Percentiles rank a stretch among this genome's conserved stretches.
phyloP scores from a whole-genome alignment of 2,113 vertebrate species.

The Motacilla alba region DNA sequence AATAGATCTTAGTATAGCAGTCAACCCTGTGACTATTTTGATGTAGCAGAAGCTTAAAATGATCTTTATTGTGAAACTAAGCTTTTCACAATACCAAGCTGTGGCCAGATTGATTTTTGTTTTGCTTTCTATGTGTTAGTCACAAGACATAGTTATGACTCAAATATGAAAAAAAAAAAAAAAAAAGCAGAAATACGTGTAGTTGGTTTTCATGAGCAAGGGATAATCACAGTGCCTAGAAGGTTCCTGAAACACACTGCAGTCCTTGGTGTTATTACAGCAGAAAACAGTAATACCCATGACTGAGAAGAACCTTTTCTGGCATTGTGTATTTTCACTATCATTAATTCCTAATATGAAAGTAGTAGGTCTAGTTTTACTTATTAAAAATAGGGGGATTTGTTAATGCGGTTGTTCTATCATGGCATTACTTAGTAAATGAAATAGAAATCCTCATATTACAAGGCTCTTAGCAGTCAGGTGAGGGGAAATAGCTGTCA shows the following conservation, averaged over 20 bases:
- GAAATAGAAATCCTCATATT: background rate
- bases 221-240: background rate
- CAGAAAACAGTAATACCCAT: background rate
- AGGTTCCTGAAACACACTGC: background rate
- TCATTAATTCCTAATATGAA: constrained; percentile 6
- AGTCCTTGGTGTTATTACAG: background rate
- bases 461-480: background rate
- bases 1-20: background rate
- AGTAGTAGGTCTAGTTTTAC: background rate
- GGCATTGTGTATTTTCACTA: background rate
- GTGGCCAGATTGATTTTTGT: background rate
- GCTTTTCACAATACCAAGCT: background rate
- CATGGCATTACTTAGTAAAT: background rate
- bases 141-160: background rate
- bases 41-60: background rate
- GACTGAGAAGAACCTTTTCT: background rate
- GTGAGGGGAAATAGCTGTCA: background rate
- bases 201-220: background rate
- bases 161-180: background rate
- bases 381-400: background rate
- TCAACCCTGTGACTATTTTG: background rate
- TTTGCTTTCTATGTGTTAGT: background rate
- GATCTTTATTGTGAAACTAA: background rate
- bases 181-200: background rate
- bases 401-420: background rate